Evolutionary conservation across 1,140 invertebrate species (phyloP).

Genomic region (Artemia franciscana): DNA sequence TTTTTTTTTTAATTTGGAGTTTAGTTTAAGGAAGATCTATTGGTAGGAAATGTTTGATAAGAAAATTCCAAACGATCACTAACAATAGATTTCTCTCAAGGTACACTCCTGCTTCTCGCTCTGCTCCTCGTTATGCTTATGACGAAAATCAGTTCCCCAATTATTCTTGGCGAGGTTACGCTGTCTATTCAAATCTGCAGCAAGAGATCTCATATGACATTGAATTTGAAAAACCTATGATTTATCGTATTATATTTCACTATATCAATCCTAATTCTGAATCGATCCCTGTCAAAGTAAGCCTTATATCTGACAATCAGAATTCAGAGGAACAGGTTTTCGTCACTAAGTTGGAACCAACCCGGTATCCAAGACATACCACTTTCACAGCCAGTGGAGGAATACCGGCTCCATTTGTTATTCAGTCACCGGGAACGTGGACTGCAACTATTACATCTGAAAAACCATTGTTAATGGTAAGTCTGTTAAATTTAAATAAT

Average conservation of each 20-base stretch:
- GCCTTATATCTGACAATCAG: slow-evolving; percentile 52
- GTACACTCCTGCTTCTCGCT: slow-evolving; percentile 36
- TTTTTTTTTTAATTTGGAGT: too few relatives aligned
- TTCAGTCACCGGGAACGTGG: slow-evolving; percentile 70
- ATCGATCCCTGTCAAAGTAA: slow-evolving; percentile 47
- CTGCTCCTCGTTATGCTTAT: slow-evolving; percentile 61
- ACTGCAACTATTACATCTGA: slow-evolving; percentile 50
- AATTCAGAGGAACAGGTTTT: slow-evolving; percentile 43
- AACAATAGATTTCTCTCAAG: not conserved
- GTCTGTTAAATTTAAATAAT: too few relatives aligned
- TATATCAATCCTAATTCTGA: slow-evolving; percentile 63
- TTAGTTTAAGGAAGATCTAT: too few relatives aligned
- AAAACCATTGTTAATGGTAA: slow-evolving; percentile 50
- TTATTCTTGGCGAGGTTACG: slow-evolving; percentile 94
- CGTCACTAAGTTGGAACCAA: slow-evolving; percentile 47
- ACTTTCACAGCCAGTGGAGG: slow-evolving; percentile 45
- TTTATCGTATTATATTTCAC: slow-evolving; percentile 72
- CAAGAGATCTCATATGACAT: slow-evolving; percentile 67
- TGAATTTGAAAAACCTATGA: slow-evolving; percentile 56
- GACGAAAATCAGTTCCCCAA: slow-evolving; percentile 55
- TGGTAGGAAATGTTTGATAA: too few relatives aligned
- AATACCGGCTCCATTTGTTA: slow-evolving; percentile 53
- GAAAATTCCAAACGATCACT: too few relatives aligned
- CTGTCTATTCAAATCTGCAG: slow-evolving; percentile 54
- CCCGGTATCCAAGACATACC: slow-evolving; percentile 37